These are phyloP conservation scores for Nixonia krombeini DNA, from an alignment of 1,140 invertebrate genomes.

Conservation along the genomic window DNA sequence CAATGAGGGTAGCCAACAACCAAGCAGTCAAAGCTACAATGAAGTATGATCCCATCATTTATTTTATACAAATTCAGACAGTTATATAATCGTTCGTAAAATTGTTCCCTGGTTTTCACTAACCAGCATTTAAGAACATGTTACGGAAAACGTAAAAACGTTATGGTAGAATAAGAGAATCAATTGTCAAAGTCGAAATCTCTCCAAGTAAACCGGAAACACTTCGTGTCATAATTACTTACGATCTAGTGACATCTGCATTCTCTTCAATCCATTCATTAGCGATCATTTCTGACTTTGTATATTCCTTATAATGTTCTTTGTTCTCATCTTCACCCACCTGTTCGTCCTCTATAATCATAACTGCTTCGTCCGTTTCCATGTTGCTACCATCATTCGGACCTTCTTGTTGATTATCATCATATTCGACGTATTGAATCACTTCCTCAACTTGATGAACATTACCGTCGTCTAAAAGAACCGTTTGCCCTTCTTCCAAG, in stretches of 20 bases:
- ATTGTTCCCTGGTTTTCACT: no score
- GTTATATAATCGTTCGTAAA: no score
- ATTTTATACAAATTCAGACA: no score
- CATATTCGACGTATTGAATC: constrained; percentile 67
- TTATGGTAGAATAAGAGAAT: no score
- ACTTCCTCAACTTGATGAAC: constrained; percentile 58
- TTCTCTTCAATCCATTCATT: constrained; percentile 64
- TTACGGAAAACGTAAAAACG: no score
- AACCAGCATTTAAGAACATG: no score
- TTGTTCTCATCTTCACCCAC: constrained; percentile 48
- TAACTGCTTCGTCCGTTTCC: constrained; percentile 53
- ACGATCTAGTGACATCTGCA: constrained; percentile 45
- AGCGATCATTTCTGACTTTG: constrained; percentile 41
- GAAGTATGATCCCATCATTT: no score
- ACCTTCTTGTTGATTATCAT: constrained; percentile 55
- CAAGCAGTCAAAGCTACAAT: no score
- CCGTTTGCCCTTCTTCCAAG: constrained; percentile 19
- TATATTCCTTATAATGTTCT: constrained; percentile 9
- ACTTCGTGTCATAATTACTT: constrained; percentile 19
- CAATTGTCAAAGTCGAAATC: no score
- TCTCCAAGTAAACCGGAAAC: no score
- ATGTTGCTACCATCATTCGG: constrained; percentile 38
- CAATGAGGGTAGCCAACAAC: no score
- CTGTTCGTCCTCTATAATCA: constrained; percentile 62
- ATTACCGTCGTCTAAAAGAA: constrained; percentile 31